phyloP scores from a whole-genome alignment of 1,140 invertebrate species.

The Lucilia cuprina region DNA sequence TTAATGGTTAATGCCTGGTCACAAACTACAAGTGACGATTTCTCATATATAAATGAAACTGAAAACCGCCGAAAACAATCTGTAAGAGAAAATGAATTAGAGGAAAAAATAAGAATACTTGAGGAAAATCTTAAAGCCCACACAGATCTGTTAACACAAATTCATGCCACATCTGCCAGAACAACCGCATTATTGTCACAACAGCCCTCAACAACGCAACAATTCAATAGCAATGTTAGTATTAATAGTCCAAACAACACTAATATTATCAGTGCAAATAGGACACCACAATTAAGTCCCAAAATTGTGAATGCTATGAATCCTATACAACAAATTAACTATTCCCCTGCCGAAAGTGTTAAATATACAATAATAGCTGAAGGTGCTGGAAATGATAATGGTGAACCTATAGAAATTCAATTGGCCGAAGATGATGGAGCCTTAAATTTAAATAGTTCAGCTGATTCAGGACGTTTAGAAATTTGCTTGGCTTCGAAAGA shows the following conservation, averaged over 20 bases:
- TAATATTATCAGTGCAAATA: not conserved
- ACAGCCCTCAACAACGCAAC: not conserved
- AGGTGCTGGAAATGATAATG: conserved; percentile 10
- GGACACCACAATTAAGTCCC: not conserved
- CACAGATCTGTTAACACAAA: conserved; percentile 49
- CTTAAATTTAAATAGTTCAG: conserved; percentile 46
- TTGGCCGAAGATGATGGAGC: conserved; percentile 49
- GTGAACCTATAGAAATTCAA: conserved; percentile 48
- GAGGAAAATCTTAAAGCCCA: conserved; percentile 50
- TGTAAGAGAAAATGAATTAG: conserved; percentile 36
- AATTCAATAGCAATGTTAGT: not conserved
- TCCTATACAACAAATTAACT: not conserved
- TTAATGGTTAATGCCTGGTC: conserved; percentile 54
- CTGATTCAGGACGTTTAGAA: conserved; percentile 54
- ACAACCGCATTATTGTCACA: conserved; percentile 42
- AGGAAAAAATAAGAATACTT: conserved; percentile 51
- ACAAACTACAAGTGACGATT: conserved; percentile 50
- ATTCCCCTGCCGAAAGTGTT: conserved; percentile 38
- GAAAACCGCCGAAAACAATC: conserved; percentile 5
- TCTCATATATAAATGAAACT: conserved; percentile 42
- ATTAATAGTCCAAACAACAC: not conserved
- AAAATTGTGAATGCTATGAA: conserved; percentile 19
- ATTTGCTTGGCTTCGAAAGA: conserved; percentile 46
- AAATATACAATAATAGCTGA: conserved; percentile 55
- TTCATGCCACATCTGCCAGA: not conserved